Conservation (phyloP, 2,888 invertebrate species). For the Tyria jacobaeae region DNA sequence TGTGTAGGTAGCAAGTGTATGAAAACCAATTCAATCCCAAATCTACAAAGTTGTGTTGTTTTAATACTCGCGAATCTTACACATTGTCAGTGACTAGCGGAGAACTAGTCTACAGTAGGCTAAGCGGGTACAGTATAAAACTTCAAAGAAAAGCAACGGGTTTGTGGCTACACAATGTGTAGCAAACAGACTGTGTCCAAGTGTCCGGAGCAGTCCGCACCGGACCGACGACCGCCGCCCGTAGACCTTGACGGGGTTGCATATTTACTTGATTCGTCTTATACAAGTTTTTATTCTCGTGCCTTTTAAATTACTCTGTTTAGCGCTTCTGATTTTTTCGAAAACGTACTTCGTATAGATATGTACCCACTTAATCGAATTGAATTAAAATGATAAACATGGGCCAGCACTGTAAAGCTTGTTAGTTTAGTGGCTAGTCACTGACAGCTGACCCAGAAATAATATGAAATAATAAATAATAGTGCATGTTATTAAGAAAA, state of each 20-base stretch:
- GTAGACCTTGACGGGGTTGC: constrained; percentile 71
- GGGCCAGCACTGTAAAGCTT: too few relatives aligned
- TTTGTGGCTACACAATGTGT: constrained; percentile 63
- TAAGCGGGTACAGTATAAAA: constrained; percentile 33
- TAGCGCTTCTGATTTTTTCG: constrained; percentile 3
- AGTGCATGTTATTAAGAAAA: too few relatives aligned
- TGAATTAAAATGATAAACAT: too few relatives aligned
- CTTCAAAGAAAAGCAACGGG: constrained; percentile 71
- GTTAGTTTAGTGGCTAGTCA: too few relatives aligned
- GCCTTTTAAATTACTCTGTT: constrained; percentile 20
- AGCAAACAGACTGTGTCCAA: constrained; percentile 79
- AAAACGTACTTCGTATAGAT: not conserved
- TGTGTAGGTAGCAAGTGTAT: not conserved
- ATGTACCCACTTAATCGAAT: not conserved
- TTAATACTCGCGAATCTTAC: not conserved
- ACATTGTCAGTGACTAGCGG: not conserved
- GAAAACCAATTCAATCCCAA: not conserved
- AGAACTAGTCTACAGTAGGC: constrained; percentile 12
- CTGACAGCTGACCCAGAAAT: too few relatives aligned
- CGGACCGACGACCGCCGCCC: constrained; percentile 53
- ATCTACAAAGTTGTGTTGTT: not conserved
- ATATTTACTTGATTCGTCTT: constrained; percentile 40
- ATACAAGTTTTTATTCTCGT: constrained; percentile 41
- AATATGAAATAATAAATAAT: too few relatives aligned
- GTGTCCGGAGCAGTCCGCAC: constrained; percentile 45